Evolutionary conservation across 2,113 vertebrate species (phyloP).

Genomic region (Lycaon pictus): DNA sequence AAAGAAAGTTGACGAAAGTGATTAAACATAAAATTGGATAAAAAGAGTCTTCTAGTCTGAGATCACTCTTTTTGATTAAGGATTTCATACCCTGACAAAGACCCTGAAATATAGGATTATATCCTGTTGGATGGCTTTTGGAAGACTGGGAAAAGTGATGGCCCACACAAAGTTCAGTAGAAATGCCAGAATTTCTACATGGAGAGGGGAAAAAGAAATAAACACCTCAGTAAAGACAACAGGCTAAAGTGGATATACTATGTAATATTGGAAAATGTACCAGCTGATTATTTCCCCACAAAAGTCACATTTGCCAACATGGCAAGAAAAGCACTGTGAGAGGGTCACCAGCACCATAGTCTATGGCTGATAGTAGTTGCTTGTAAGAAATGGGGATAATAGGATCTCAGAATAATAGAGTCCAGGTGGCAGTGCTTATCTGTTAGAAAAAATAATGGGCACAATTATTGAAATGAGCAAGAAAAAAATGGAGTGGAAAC

Average conservation of each 20-base stretch:
- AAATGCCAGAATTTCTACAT: not conserved
- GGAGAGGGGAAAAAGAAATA: not conserved
- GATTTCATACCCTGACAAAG: not conserved
- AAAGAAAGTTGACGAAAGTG: not conserved
- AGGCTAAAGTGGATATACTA: not conserved
- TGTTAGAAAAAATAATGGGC: not conserved
- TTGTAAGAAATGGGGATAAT: not conserved
- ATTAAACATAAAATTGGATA: not conserved
- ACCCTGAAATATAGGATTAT: not conserved
- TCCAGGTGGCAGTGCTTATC: not conserved
- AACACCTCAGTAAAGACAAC: not conserved
- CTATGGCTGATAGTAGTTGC: not conserved
- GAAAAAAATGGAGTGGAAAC: not conserved
- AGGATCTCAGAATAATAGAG: not conserved
- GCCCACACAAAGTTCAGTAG: not conserved
- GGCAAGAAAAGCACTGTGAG: not conserved
- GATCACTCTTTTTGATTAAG: not conserved
- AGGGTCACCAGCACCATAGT: not conserved
- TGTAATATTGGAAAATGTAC: not conserved
- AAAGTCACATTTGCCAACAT: not conserved
- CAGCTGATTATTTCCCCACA: not conserved
- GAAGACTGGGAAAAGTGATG: not conserved
- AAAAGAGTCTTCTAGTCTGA: not conserved
- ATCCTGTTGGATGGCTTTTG: not conserved
- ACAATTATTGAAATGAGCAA: not conserved